A percentile compares a stretch with the other conserved stretches of the same genome.
These are phyloP conservation scores for Gymnothorax javanicus DNA, from an alignment of 2,797 vertebrate genomes.

Conservation along the genomic window DNA sequence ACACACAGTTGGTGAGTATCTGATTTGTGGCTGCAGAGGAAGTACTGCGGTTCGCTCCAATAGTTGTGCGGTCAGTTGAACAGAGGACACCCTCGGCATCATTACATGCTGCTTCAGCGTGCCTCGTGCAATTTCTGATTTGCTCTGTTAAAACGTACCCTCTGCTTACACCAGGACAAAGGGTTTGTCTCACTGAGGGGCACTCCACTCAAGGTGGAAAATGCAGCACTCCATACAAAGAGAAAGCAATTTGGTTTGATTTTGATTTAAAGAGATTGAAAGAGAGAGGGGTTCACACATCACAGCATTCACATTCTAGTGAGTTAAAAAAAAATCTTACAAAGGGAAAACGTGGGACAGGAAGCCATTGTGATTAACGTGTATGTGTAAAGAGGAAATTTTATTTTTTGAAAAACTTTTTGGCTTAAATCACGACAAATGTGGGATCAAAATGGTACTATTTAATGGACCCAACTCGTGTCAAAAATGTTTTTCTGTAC, in stretches of 20 bases:
- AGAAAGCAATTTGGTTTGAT: not conserved
- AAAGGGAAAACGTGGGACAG: not conserved
- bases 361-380: not conserved
- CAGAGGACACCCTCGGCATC: not conserved
- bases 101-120: not conserved
- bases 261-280: not conserved
- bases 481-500: not conserved
- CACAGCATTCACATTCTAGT: not conserved
- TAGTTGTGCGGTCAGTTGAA: not conserved
- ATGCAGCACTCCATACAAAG: not conserved
- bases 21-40: not conserved
- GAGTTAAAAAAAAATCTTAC: not conserved
- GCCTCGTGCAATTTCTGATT: not conserved
- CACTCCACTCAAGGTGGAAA: not conserved
- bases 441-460: not conserved
- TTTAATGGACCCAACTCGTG: not conserved
- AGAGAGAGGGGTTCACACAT: not conserved
- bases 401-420: not conserved
- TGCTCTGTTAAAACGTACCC: not conserved
- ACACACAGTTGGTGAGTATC: not conserved
- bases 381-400: not conserved
- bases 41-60: not conserved
- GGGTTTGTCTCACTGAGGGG: not conserved
- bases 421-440: not conserved
- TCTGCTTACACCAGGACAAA: not conserved